Conservation (phyloP, 2,797 vertebrate genomes). For the Danio kyathit region DNA sequence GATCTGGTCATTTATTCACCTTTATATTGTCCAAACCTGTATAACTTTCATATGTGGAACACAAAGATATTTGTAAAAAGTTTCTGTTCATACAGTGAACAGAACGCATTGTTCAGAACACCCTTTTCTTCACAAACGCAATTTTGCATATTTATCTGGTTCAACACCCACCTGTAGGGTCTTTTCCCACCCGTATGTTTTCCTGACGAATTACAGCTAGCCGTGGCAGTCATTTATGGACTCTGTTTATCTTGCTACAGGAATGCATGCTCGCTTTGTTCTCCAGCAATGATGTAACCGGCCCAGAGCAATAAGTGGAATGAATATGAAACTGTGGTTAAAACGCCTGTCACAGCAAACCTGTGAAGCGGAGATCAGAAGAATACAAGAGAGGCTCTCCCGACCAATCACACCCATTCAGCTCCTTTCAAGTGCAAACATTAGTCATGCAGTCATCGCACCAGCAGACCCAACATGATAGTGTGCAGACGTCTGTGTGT, state of each 20-base stretch:
- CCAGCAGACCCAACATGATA: constrained; percentile 45
- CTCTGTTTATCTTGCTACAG: constrained; percentile 42
- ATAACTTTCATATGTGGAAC: no score
- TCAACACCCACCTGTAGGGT: not conserved
- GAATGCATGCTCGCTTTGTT: constrained; percentile 55
- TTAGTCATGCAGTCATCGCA: constrained; percentile 59
- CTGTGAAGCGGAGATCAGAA: constrained; percentile 39
- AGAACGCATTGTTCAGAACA: not conserved
- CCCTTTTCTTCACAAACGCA: not conserved
- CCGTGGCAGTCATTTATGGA: constrained; percentile 45
- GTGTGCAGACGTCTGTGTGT: constrained; percentile 46
- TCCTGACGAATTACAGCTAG: constrained; percentile 32
- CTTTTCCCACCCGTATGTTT: constrained; percentile 30
- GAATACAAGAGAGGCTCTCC: constrained; percentile 20
- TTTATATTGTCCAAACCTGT: no score
- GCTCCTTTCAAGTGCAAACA: constrained; percentile 52
- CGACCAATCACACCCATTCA: constrained; percentile 48
- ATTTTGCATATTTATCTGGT: not conserved
- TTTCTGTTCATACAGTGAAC: not conserved
- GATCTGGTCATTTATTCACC: no score
- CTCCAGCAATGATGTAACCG: constrained; percentile 43
- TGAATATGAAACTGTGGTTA: constrained; percentile 32
- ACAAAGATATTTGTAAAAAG: no score
- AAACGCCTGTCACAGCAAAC: constrained; percentile 50
- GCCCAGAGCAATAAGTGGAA: constrained; percentile 47